Evolutionary conservation across 1,140 invertebrate genomes (phyloP).

Genomic region (Solenopsis fugax): DNA sequence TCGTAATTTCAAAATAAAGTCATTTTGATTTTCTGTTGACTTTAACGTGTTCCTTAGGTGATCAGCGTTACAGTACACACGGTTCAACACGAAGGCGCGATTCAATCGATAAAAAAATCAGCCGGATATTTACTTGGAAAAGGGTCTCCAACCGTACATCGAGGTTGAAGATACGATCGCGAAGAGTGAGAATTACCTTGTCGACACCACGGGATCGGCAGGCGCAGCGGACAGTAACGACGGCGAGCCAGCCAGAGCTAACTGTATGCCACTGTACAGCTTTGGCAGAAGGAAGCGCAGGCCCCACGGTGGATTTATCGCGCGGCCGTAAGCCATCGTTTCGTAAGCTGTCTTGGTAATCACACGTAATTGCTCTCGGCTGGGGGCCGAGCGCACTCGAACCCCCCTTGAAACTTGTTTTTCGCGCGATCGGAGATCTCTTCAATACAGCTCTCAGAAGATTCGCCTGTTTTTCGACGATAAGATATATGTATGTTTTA

Average conservation of each 20-base stretch:
- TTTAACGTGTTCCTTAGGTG: no score
- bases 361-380: background rate
- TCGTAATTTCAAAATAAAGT: no score
- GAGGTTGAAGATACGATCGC: background rate
- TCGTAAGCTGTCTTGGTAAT: conserved; percentile 10
- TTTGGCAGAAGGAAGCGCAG: background rate
- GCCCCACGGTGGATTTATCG: background rate
- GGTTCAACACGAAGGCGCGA: background rate
- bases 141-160: background rate
- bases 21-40: no score
- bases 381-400: background rate
- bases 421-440: background rate
- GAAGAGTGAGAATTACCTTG: conserved; percentile 22
- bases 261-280: background rate
- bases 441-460: background rate
- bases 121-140: background rate
- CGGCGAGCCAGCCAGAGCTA: background rate
- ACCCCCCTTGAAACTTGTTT: background rate
- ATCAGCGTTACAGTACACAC: background rate
- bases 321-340: background rate
- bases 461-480: background rate
- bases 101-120: background rate
- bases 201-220: background rate
- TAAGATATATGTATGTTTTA: background rate
- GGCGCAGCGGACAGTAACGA: background rate